These are phyloP conservation scores for Eupeodes corollae DNA, from an alignment of 1,140 invertebrate genomes.

Conservation along the genomic window DNA sequence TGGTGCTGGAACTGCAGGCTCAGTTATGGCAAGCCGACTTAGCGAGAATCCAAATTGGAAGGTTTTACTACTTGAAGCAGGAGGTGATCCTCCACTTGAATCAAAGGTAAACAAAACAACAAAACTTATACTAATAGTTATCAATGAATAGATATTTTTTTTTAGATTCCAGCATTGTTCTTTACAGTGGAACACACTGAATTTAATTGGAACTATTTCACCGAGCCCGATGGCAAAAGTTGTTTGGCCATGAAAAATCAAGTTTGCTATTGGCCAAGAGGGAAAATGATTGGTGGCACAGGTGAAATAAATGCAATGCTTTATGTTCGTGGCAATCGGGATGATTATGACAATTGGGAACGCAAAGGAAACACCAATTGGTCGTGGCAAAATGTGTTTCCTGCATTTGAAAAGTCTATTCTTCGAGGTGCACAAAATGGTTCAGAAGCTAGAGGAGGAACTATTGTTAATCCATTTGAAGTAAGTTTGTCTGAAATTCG, in stretches of 20 bases:
- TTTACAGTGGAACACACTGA: constrained; percentile 39
- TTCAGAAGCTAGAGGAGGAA: not conserved
- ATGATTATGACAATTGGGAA: constrained; percentile 48
- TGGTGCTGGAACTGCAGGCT: constrained; percentile 58
- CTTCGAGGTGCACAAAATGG: constrained; percentile 34
- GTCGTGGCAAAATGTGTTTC: constrained; percentile 25
- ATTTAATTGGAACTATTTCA: constrained; percentile 57
- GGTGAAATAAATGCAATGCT: constrained; percentile 69
- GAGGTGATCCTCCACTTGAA: constrained; percentile 43
- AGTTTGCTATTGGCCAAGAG: constrained; percentile 53
- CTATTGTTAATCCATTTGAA: constrained; percentile 15
- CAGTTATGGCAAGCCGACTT: constrained; percentile 45
- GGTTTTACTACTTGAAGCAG: constrained; percentile 52
- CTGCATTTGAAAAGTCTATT: constrained; percentile 20
- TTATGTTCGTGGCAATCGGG: constrained; percentile 22
- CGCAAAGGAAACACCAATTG: constrained; percentile 37
- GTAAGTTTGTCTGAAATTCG: constrained; percentile 26
- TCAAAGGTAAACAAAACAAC: constrained; percentile 35
- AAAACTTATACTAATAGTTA: not conserved
- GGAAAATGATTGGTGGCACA: constrained; percentile 62
- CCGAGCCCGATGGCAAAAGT: constrained; percentile 44
- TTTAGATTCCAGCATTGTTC: constrained; percentile 43
- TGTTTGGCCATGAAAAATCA: constrained; percentile 42
- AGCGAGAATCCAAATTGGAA: constrained; percentile 42
- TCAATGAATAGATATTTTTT: not conserved